These are phyloP conservation scores for Rousettus leschenaultii DNA, from an alignment of 2,113 vertebrate genomes.

Conservation along the genomic window DNA sequence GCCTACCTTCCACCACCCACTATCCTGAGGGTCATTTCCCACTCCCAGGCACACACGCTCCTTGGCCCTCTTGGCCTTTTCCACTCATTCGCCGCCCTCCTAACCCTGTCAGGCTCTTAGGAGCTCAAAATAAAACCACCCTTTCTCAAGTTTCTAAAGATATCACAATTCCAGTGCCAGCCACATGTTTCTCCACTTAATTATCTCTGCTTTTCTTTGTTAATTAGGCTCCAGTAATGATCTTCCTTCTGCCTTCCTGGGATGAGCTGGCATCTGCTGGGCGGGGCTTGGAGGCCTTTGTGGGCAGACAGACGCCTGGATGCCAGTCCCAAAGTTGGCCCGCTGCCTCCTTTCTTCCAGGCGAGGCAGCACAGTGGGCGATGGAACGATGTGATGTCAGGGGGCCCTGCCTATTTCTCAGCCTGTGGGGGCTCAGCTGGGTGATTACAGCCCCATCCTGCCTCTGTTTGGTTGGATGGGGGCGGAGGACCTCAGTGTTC, in stretches of 20 bases:
- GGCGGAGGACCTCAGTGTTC: not conserved
- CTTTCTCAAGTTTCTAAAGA: slow-evolving; percentile 44
- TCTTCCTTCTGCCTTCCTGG: not conserved
- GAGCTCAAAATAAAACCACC: slow-evolving; percentile 18
- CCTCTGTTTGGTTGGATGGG: no score
- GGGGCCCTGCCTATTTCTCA: not conserved
- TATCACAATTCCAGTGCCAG: not conserved
- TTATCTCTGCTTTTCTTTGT: slow-evolving; percentile 60
- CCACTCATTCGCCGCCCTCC: not conserved
- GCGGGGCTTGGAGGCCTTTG: not conserved
- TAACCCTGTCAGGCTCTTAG: not conserved
- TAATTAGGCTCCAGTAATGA: slow-evolving; percentile 24
- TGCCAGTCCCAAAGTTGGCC: not conserved
- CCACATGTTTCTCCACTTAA: slow-evolving; percentile 35
- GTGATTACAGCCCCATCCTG: not conserved
- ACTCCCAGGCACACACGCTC: not conserved
- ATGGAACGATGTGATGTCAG: accelerated
- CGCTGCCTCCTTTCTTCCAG: not conserved
- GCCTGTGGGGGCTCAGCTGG: not conserved
- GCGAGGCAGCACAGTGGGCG: not conserved
- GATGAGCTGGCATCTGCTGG: slow-evolving; percentile 16
- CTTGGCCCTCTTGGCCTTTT: not conserved
- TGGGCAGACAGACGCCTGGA: not conserved
- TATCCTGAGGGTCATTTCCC: not conserved
- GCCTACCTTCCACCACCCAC: not conserved